These are phyloP conservation scores for Drosophila setosimentum DNA, from an alignment of 2,888 invertebrate species.

Conservation along the genomic window DNA sequence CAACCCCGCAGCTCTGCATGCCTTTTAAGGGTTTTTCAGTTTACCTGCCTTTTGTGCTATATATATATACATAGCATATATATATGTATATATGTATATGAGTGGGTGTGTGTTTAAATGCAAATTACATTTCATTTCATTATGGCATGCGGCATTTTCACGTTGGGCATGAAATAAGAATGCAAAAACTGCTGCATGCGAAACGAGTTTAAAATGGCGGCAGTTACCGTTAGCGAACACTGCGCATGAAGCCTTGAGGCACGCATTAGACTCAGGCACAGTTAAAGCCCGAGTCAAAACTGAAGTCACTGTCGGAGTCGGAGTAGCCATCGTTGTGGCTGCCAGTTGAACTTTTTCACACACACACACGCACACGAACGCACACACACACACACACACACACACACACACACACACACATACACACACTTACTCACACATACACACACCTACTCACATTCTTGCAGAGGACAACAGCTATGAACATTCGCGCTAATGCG, in stretches of 20 bases:
- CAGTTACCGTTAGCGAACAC: conserved; percentile 69
- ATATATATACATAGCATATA: conserved; percentile 17
- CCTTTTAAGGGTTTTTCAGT: conserved; percentile 37
- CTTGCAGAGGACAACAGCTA: conserved; percentile 58
- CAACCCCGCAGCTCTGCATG: conserved; percentile 1
- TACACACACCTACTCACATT: conserved; percentile 14
- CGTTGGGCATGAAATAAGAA: conserved; percentile 66
- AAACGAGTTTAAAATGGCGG: conserved; percentile 78
- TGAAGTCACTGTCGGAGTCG: conserved; percentile 16
- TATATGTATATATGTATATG: conserved; percentile 15
- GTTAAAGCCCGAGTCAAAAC: conserved; percentile 39
- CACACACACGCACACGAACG: conserved; percentile 4
- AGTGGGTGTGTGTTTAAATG: conserved; percentile 68
- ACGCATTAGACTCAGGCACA: conserved; percentile 64
- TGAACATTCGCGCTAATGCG: conserved; percentile 76
- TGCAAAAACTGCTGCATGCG: conserved; percentile 64
- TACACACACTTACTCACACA: conserved; percentile 7
- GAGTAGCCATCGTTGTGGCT: conserved; percentile 14
- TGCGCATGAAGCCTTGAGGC: conserved; percentile 61
- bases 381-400: conserved; percentile 13
- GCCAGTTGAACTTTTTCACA: conserved; percentile 47
- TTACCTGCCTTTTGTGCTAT: conserved; percentile 9
- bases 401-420: conserved; percentile 19
- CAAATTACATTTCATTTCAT: conserved; percentile 79
- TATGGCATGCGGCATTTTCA: conserved; percentile 74